These are phyloP conservation scores for Athrips mouffetella DNA, from an alignment of 2,888 invertebrate genomes.

Conservation along the genomic window DNA sequence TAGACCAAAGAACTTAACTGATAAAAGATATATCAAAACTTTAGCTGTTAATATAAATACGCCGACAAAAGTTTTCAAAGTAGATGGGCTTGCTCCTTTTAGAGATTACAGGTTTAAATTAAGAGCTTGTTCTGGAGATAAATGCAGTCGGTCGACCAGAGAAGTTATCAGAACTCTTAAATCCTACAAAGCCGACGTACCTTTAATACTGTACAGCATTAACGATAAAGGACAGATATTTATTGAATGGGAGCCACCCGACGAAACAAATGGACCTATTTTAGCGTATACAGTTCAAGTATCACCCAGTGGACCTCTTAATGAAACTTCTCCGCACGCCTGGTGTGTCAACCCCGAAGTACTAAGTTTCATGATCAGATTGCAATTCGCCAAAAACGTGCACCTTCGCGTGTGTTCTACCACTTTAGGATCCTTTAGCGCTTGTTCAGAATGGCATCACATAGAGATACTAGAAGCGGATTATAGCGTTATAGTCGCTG, in stretches of 20 bases:
- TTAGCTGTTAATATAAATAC: conserved; percentile 44
- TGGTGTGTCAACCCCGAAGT: conserved; percentile 47
- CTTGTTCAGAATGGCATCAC: conserved; percentile 34
- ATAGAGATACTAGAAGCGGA: conserved; percentile 18
- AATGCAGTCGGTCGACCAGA: conserved; percentile 55
- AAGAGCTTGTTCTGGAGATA: conserved; percentile 46
- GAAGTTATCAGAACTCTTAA: conserved; percentile 52
- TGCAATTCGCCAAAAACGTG: conserved; percentile 40
- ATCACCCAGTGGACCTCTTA: conserved; percentile 28
- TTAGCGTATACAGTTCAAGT: conserved; percentile 59
- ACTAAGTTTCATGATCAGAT: conserved; percentile 28
- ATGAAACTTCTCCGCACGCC: conserved; percentile 34
- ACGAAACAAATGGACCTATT: conserved; percentile 56
- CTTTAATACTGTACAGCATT: conserved; percentile 32
- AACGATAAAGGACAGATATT: conserved; percentile 41
- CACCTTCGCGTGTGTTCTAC: conserved; percentile 40
- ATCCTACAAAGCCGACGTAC: conserved; percentile 47
- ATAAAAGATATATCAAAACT: conserved; percentile 43
- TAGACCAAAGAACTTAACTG: conserved; percentile 39
- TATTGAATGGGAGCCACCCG: conserved; percentile 56
- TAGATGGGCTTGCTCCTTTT: conserved; percentile 56
- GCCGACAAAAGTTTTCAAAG: conserved; percentile 39
- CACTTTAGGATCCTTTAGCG: conserved; percentile 39
- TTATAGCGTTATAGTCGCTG: conserved; percentile 36
- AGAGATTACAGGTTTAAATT: conserved; percentile 62